Base-by-base conservation (phyloP, 2,113 vertebrate genomes). In the Pelvicachromis taeniatus region DNA sequence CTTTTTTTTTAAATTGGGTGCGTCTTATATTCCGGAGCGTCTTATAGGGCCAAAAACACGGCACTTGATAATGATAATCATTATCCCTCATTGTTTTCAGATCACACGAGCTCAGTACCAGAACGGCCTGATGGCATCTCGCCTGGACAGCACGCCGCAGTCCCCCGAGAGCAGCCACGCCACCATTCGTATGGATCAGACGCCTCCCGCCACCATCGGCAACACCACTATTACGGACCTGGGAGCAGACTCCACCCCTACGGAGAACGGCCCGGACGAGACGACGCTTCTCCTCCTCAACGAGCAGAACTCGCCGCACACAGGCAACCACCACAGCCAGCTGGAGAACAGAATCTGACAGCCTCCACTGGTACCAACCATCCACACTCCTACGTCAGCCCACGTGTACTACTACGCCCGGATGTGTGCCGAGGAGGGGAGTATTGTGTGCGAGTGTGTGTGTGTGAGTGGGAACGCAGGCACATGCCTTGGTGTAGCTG, bases 41-140 rank as follows among this genome's bases (percentile, higher is more conserved):
- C n/a, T n/a, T n/a, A n/a, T n/a, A n/a, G n/a, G n/a, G n/a, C n/a
- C n/a, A n/a, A n/a, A n/a, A n/a, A n/a, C n/a, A n/a, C n/a, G n/a
- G n/a, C n/a, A n/a, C n/a, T n/a, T n/a, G n/a, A n/a, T n/a, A 21
- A 21, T 77, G n/a, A 38, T 0, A 19, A 10, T 58, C 21, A 12
- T 9, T 10, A 50, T 56, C 31, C 11, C 2, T 54, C 2, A 0
- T 56, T 13, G 38, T 65, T 79, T 19, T 7, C 93, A 99, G 98
- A 96, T 99, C 92, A 97, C 97, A 0, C 95, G 97, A 9, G 95
- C 98, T 40, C 98, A 99, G 88, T 99, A 99, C 94, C 98, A 99
- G 95, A 98, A 98, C 0, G 98, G 97, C 3, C 94, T 99, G 78
- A 92, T 96, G 89, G 97, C 98, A 1, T 99, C 98, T 0, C 97